Percentiles rank a stretch among this genome's conserved stretches.
Conservation (phyloP, 1,140 invertebrate genomes). For the Elysia chlorotica region DNA sequence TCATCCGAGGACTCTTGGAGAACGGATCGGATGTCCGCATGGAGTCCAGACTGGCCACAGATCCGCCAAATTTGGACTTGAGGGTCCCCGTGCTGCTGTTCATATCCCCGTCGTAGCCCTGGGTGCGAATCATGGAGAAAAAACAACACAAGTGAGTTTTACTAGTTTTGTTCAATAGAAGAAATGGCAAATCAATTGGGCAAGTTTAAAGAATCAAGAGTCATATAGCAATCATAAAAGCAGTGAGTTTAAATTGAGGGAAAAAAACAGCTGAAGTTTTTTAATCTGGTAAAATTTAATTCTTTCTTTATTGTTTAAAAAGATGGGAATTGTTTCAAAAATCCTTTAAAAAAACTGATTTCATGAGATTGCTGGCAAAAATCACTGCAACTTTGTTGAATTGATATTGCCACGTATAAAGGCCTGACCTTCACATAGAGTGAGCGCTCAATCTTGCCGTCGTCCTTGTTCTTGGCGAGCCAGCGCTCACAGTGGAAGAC, state of each 20-base stretch:
- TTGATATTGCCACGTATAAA: background rate
- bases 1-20: conserved; percentile 49
- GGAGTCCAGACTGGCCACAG: conserved; percentile 55
- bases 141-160: background rate
- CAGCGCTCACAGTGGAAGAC: conserved; percentile 62
- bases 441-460: conserved; percentile 59
- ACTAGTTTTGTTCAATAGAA: background rate
- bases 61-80: conserved; percentile 49
- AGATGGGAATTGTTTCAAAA: background rate
- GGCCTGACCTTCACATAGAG: conserved; percentile 58
- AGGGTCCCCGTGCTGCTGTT: conserved; percentile 53
- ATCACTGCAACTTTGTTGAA: too few species aligned
- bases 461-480: conserved; percentile 63
- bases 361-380: too few species aligned
- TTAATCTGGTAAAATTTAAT: background rate
- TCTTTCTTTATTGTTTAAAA: background rate
- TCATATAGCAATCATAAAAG: background rate
- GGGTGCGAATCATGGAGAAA: background rate
- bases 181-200: too few species aligned
- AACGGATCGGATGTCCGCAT: conserved; percentile 48
- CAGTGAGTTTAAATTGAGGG: background rate
- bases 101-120: conserved; percentile 62
- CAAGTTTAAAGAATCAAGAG: too few species aligned
- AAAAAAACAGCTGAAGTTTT: background rate
- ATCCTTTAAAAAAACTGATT: too few species aligned